Percentiles rank a stretch among this genome's conserved stretches.
Conservation (phyloP, 2,113 vertebrate species). For the Phoenicopterus ruber region DNA sequence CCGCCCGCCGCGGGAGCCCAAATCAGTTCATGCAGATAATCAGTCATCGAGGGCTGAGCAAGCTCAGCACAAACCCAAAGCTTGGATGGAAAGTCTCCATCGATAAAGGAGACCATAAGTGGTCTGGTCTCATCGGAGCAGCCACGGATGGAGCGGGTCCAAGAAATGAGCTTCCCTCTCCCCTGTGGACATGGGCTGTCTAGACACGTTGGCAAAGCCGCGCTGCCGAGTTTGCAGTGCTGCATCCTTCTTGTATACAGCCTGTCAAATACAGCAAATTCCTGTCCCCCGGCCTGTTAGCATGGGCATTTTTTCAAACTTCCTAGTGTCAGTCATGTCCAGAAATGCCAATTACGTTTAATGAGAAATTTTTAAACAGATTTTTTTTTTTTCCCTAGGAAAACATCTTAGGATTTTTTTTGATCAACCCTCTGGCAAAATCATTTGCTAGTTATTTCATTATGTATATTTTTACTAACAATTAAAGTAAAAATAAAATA, state of each 20-base stretch:
- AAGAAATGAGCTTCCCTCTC: conserved; percentile 23
- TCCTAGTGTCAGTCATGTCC: background rate
- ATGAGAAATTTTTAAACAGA: background rate
- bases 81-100: background rate
- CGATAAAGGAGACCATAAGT: background rate
- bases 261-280: conserved; percentile 14
- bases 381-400: background rate
- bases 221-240: background rate
- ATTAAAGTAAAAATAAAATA: background rate
- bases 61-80: background rate
- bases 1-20: background rate
- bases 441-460: background rate
- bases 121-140: background rate
- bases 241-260: conserved; percentile 24
- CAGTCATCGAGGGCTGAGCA: background rate
- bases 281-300: background rate
- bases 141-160: conserved; percentile 9
- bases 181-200: conserved; percentile 35
- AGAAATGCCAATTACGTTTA: background rate
- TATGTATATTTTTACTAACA: background rate
- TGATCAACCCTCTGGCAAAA: background rate
- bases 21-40: fast-evolving
- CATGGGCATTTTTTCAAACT: background rate
- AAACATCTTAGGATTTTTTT: background rate
- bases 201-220: conserved; percentile 52